phyloP scores from a whole-genome alignment of 2,888 invertebrate genomes.

The Diabrotica balteata region DNA sequence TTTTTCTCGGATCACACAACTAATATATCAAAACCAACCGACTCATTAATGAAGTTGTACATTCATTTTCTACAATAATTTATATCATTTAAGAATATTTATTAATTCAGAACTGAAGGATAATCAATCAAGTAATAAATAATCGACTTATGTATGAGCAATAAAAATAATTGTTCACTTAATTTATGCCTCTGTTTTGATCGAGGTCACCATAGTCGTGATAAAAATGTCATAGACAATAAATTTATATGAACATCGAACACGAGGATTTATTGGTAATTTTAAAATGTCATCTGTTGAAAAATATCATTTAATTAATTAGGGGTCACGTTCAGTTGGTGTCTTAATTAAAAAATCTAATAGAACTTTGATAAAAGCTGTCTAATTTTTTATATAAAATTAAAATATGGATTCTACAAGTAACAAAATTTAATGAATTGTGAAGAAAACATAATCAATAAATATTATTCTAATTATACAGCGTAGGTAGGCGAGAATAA shows the following conservation, averaged over 20 bases:
- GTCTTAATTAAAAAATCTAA: too few relatives aligned
- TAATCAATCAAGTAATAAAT: constrained; percentile 37
- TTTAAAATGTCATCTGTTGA: too few relatives aligned
- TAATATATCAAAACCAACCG: constrained; percentile 21
- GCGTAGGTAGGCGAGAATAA: too few relatives aligned
- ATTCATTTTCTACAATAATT: constrained; percentile 30
- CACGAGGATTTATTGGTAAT: not conserved
- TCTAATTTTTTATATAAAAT: too few relatives aligned
- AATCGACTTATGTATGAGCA: constrained; percentile 35
- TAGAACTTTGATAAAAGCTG: too few relatives aligned
- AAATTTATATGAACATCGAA: constrained; percentile 10
- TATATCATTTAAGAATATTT: constrained; percentile 35
- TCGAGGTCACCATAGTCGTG: constrained; percentile 31
- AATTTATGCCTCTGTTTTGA: constrained; percentile 33
- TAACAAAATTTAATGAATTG: too few relatives aligned
- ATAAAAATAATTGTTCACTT: constrained; percentile 36
- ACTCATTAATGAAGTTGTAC: constrained; percentile 31
- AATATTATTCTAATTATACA: too few relatives aligned
- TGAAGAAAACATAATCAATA: too few relatives aligned
- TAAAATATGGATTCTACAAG: too few relatives aligned
- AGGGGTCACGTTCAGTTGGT: too few relatives aligned
- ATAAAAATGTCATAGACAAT: constrained; percentile 25
- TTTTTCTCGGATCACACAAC: not conserved
- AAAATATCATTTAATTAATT: too few relatives aligned
- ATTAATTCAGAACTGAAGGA: constrained; percentile 33